Conservation (phyloP, 2,113 vertebrate species). For the Mystacornis crossleyi region DNA sequence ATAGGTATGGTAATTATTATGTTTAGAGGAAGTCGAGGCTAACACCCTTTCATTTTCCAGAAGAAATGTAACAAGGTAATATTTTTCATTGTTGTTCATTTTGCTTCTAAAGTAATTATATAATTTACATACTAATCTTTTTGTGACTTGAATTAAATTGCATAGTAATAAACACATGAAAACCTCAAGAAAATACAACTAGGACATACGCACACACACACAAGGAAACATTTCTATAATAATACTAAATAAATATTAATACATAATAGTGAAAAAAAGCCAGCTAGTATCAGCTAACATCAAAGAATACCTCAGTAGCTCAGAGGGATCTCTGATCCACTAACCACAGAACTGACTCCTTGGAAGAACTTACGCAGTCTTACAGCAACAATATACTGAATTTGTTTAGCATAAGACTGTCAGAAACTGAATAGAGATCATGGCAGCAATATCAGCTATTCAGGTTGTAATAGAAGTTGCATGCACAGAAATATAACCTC, state of each 20-base stretch:
- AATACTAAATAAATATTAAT: neutral
- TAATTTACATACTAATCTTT: conserved; percentile 30
- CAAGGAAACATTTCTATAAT: neutral
- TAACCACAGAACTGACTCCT: neutral
- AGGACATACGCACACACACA: neutral
- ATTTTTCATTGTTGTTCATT: conserved; percentile 25
- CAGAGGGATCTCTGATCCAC: neutral
- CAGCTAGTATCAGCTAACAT: neutral
- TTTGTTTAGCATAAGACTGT: neutral
- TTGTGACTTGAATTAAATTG: conserved; percentile 34
- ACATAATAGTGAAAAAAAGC: neutral
- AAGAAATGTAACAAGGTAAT: neutral
- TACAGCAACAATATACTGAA: neutral
- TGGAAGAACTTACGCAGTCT: neutral
- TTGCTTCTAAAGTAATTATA: neutral
- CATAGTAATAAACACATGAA: neutral
- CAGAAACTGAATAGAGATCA: neutral
- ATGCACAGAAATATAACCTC: neutral
- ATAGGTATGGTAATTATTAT: neutral
- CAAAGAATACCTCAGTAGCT: neutral
- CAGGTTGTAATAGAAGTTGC: neutral
- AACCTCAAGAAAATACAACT: neutral
- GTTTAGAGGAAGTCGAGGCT: neutral
- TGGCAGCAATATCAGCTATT: neutral
- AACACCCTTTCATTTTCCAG: neutral